phyloP scores from a whole-genome alignment of 1,140 invertebrate species.

The Eurosta solidaginis region DNA sequence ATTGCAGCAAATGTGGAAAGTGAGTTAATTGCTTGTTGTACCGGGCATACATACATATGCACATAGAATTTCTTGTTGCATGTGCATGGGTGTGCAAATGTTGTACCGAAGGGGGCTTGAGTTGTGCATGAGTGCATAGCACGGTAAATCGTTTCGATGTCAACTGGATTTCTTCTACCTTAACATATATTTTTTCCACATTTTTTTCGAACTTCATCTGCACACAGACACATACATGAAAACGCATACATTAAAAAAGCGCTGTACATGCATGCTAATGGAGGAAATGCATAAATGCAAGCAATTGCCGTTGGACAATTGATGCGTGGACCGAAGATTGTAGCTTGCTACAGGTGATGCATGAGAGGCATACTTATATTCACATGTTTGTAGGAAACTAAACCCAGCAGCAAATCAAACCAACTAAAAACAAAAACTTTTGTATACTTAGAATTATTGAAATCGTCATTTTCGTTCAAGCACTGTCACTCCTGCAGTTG shows the following conservation, averaged over 20 bases:
- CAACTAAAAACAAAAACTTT: no score
- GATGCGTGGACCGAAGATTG: neutral
- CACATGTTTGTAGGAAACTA: no score
- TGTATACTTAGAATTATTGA: no score
- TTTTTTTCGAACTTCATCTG: neutral
- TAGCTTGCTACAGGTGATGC: neutral
- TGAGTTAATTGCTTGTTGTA: neutral
- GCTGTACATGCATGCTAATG: neutral
- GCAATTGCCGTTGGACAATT: neutral
- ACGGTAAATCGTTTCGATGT: neutral
- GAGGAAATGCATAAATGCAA: conserved; percentile 19
- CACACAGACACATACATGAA: neutral
- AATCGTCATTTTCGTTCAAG: no score
- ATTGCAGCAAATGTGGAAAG: neutral
- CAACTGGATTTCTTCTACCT: neutral
- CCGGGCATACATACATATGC: neutral
- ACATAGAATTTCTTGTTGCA: no score
- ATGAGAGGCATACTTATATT: neutral
- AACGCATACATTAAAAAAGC: neutral
- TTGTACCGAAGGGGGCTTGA: neutral
- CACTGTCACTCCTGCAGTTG: no score
- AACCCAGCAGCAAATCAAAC: neutral
- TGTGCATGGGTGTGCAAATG: neutral
- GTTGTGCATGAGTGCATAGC: neutral
- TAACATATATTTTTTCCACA: neutral